phyloP scores from a whole-genome alignment of 2,113 vertebrate species.

The Larimichthys polyactis region DNA sequence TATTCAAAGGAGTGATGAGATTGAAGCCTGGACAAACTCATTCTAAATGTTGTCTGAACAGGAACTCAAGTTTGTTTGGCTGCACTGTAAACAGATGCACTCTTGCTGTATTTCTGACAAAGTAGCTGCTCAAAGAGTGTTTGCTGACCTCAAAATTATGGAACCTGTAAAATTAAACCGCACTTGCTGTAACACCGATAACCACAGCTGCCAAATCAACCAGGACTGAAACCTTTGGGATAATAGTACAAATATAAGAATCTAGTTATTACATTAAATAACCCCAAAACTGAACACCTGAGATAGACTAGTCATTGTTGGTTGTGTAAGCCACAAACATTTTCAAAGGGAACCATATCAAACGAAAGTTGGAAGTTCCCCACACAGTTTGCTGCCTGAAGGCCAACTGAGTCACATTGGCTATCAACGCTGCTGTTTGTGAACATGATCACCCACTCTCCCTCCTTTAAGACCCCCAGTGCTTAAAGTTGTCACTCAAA shows the following conservation, averaged over 20 bases:
- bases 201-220: not conserved
- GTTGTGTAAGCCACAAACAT: slow-evolving; percentile 12
- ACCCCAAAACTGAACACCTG: not conserved
- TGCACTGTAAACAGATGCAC: not conserved
- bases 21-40: no score
- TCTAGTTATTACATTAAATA: not conserved
- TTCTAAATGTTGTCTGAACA: no score
- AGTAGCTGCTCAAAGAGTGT: not conserved
- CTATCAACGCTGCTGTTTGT: slow-evolving; percentile 6
- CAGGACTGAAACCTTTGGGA: not conserved
- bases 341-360: slow-evolving; percentile 47
- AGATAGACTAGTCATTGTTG: not conserved
- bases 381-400: slow-evolving; percentile 30
- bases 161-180: not conserved
- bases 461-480: slow-evolving; percentile 21
- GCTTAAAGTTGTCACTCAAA: not conserved
- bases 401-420: slow-evolving; percentile 40
- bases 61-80: not conserved
- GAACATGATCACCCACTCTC: slow-evolving; percentile 31
- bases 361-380: slow-evolving; percentile 26
- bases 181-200: not conserved
- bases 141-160: not conserved
- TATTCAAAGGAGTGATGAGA: no score
- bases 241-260: not conserved
- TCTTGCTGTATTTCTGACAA: not conserved